Evolutionary conservation across 1,140 invertebrate species (phyloP), one percentile per base, ranked within the genome.

Genomic region (Bombus superbus): DNA sequence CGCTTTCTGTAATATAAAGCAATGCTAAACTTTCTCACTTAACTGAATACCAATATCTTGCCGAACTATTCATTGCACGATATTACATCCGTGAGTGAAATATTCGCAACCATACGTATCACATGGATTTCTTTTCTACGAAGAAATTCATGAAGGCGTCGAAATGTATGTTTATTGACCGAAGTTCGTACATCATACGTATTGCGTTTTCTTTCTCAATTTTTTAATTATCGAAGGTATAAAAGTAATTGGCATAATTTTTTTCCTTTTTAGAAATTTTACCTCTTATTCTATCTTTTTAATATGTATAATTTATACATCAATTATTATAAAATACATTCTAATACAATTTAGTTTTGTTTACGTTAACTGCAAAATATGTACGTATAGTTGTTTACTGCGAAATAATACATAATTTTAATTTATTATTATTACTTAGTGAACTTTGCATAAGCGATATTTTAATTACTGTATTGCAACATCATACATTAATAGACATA

Each of bases 121-220:
- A 47, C 59, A 73, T 82, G 59, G 44, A 62, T 57, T 86, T 82
- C 84, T 86, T 53, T 82, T 44, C 62, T 38, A 40, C 47, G 69
- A 81, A 72, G 71, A 86, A 86, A 82, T 82, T 81, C 79, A 86
- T 68, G 79, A 86, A 82, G 71, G 79, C 75, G 85, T 85, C 62
- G 76, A 86, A 85, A 86, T 87, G 75, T 78, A 86, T 77, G 81
- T 86, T 86, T 86, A 75, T 83, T 78, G 64, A 77, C 35, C 64
- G 57, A 71, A 83, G 62, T 35, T 64, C 25, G 6, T 72, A 74
- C 44, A 80, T 85, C 40, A 78, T 69, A 32, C 71, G 32, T 83
- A 75, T 77, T 73, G 59, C 59, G 53, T 76, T 71, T 74, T 86
- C 47, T 83, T 77, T 85, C 69, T 13, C 28, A 74, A 47, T 83